Base-by-base conservation (phyloP, 2,797 vertebrate genomes). In the Sciaenops ocellatus region DNA sequence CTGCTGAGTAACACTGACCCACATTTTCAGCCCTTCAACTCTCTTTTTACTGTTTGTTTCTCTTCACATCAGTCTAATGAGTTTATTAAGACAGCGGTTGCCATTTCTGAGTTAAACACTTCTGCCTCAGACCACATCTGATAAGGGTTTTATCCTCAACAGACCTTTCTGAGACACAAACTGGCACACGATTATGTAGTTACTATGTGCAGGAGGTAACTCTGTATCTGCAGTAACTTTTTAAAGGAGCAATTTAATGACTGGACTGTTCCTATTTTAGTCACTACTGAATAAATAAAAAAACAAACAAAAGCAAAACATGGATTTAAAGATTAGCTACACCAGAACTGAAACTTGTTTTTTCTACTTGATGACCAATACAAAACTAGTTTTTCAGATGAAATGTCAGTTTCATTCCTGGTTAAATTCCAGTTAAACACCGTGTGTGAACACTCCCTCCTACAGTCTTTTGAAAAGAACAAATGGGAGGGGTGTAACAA, bases 381-480 rank as follows among this genome's bases (percentile, higher is more conserved):
- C 17, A 42, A 57, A 10, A 50, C 9, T n/a, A 9, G 20, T 20
- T n/a, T 9, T 3, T 50, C 5, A 8, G 18, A 38, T 38, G 34
- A 38, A 38, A 2, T 9, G 13, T 24, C 69, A n/a, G 42, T 52
- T 47, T 63, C 34, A 22, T 47, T 66, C 20, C 42, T 44, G 28
- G 26, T 26, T 48, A 6, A 26, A 64, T n/a, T 46, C 30, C 52
- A 26, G 5, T 13, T 9, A 48, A 51, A 48, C 61, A 30, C 5
- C 3, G 38, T 18, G 47, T 42, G 28, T 20, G 44, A 74, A 78
- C 60, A 69, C 60, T 41, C 69, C 79, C 56, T 78, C 61, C 56
- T 24, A 11, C 34, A 18, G 8, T 59, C 18, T 63, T 6, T 18
- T 18, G 8, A 56, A 3, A 79, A 3, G 79, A 69, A 62, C 66